Percentiles rank a stretch among this genome's conserved stretches.
Evolutionary conservation across 1,140 invertebrate species (phyloP).

Genomic region (Babylonia areolata): DNA sequence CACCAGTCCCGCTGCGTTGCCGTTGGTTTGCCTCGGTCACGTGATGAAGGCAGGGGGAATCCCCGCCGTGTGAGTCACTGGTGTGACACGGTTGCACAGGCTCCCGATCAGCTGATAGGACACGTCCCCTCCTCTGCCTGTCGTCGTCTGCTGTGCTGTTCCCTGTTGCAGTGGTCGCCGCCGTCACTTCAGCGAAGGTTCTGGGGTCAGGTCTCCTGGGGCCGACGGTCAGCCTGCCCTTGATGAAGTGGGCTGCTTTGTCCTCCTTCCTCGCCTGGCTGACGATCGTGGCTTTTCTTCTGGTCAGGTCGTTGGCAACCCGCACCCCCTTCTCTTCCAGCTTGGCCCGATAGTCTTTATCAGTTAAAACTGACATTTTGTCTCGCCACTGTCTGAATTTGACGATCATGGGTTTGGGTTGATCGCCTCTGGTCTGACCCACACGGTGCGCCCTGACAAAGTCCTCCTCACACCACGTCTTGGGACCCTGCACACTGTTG

Average conservation of each 20-base stretch:
- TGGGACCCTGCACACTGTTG: not conserved
- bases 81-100: not conserved
- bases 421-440: not conserved
- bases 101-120: not conserved
- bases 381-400: not conserved
- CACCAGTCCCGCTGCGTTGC: too few relatives aligned
- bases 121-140: not conserved
- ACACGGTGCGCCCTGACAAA: not conserved
- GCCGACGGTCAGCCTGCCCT: not conserved
- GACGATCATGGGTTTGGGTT: not conserved
- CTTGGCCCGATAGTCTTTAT: not conserved
- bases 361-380: not conserved
- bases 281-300: not conserved
- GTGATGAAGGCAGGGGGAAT: not conserved
- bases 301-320: not conserved
- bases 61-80: not conserved
- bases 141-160: not conserved
- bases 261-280: not conserved
- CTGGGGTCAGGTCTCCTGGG: not conserved
- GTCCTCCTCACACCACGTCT: not conserved
- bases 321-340: not conserved
- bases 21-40: not conserved
- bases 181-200: not conserved
- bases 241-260: not conserved
- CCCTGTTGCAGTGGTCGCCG: not conserved